Base-by-base conservation (phyloP, 2,888 invertebrate species). In the Diplazon laetatorius region DNA sequence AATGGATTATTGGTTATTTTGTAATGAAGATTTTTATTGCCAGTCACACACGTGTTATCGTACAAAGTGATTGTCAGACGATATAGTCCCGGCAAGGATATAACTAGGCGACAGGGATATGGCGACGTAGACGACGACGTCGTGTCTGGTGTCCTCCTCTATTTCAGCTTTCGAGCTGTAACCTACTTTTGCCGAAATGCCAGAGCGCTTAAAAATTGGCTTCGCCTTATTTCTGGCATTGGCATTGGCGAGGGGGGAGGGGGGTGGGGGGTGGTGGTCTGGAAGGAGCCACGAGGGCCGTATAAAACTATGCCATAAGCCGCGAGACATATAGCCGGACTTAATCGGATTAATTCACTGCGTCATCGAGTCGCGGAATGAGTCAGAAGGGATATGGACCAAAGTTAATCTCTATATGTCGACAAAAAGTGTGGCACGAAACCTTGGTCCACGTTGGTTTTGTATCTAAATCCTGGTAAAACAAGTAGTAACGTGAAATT, bases 181-280 rank as follows among this genome's bases (percentile, higher is more conserved):
- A 78, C 78, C 78, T 70, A 78, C 73, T 78, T 78, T 65, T 78
- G 35, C 73, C 65, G 37, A 48, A 72, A 77, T 68, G 50, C 73
- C 63, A 59, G 62, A 65, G 59, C 39, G 65, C 14, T 30, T 8
- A 39, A 37, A 76, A 55, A 68, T 68, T 69, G 70, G 70, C 50
- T 71, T 35, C 37, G n/a, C 44, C 52, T 63, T 63, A 39, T 72
- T 72, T 72, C 71, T 55, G 52, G 30, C 63, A 72, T 63, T 72
- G 71, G 71, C 63, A 62, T 55, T 46, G 55, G 30, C 30, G 30
- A 6, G 30, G 30, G 6, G 30, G 30, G 30, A 30, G 4, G 30
- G 6, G 6, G 30, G 30, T 2, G 4, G 6, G 30, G 30, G 30
- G 52, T n/a, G 42, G 3, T 6, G 35, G 39, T 8, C 65, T 66